phyloP scores from a whole-genome alignment of 2,797 vertebrate genomes.

The Phalloptychus januarius region DNA sequence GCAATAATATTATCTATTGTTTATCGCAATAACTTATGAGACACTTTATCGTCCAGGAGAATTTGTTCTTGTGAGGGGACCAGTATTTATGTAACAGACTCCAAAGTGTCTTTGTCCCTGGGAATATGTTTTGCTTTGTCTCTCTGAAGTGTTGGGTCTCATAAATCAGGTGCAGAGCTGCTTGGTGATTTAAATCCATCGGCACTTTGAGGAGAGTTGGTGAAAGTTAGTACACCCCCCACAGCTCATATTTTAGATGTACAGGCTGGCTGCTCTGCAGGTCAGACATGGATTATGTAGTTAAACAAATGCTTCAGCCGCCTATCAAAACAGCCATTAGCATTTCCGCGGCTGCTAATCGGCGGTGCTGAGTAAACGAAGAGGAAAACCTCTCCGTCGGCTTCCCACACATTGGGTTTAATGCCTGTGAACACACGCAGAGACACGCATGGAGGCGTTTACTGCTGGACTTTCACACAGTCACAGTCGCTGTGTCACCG shows the following conservation, averaged over 20 bases:
- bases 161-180: constrained; percentile 6
- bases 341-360: constrained; percentile 81
- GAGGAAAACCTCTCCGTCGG: constrained; percentile 58
- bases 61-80: too few species aligned
- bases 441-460: constrained; percentile 40
- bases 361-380: constrained; percentile 72
- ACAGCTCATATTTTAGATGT: constrained; percentile 65
- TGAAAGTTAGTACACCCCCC: neutral
- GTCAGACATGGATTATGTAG: constrained; percentile 77
- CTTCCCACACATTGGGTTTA: constrained; percentile 73
- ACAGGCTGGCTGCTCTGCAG: constrained; percentile 61
- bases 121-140: neutral
- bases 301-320: constrained; percentile 73
- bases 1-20: too few species aligned
- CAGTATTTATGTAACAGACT: neutral
- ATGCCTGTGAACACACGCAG: constrained; percentile 14
- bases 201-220: neutral
- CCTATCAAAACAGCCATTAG: constrained; percentile 83
- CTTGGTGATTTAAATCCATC: neutral
- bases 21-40: too few species aligned
- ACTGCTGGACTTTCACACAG: constrained; percentile 39
- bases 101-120: neutral
- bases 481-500: constrained; percentile 53
- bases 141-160: neutral
- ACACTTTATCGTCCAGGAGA: too few species aligned